A percentile compares a stretch with the other conserved stretches of the same genome.
phyloP scores from a whole-genome alignment of 2,113 vertebrate genomes.

The Amazona vittata region DNA sequence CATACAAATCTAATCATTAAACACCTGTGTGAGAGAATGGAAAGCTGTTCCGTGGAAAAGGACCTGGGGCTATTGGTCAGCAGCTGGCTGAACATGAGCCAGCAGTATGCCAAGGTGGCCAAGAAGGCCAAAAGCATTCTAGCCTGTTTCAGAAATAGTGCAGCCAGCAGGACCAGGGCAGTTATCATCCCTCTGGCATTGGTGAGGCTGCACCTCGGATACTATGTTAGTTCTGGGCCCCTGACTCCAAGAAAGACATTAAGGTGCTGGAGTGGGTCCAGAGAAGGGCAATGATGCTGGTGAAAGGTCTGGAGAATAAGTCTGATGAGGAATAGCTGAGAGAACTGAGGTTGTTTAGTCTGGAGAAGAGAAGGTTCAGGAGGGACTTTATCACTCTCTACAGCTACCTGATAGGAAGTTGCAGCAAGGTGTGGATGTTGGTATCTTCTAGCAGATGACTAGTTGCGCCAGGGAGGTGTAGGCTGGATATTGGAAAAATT shows the following conservation, averaged over 20 bases:
- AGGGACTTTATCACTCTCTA: not conserved
- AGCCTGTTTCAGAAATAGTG: not conserved
- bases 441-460: not conserved
- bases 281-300: accelerated
- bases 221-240: not conserved
- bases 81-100: not conserved
- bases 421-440: not conserved
- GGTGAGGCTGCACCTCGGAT: accelerated
- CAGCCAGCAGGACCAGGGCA: not conserved
- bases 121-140: not conserved
- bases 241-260: not conserved
- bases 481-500: not conserved
- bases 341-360: not conserved
- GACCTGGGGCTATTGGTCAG: not conserved
- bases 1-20: not conserved
- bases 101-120: not conserved
- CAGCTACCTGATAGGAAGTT: not conserved
- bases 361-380: not conserved
- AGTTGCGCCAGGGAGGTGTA: not conserved
- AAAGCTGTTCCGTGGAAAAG: not conserved
- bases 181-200: not conserved
- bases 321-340: not conserved
- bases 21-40: not conserved
- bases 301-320: not conserved
- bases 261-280: not conserved